phyloP scores from a whole-genome alignment of 2,797 vertebrate species.

The Syndactyla subalaris region DNA sequence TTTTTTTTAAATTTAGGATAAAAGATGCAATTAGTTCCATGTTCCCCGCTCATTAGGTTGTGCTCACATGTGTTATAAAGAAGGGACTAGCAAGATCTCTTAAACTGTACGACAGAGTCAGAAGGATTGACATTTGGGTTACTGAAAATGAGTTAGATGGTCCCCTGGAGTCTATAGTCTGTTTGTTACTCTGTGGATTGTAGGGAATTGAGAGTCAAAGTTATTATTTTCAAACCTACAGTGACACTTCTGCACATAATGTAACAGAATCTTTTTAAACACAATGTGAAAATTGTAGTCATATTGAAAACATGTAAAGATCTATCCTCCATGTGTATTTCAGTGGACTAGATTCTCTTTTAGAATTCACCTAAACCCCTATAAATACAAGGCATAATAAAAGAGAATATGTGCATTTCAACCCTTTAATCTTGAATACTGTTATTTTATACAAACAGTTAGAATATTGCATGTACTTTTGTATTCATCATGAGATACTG shows the following conservation, averaged over 20 bases:
- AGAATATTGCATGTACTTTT: not conserved
- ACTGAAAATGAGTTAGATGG: not conserved
- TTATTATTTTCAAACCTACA: not conserved
- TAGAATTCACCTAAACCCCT: not conserved
- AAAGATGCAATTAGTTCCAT: not conserved
- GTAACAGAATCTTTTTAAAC: not conserved
- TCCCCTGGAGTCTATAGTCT: not conserved
- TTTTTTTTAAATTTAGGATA: not conserved
- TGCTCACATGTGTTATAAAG: not conserved
- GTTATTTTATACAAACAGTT: not conserved
- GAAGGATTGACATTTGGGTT: not conserved
- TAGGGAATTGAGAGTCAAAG: not conserved
- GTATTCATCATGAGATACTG: not conserved
- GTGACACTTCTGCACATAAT: not conserved
- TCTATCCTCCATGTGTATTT: not conserved
- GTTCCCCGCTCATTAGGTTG: not conserved
- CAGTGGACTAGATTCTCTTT: not conserved
- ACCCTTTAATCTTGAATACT: not conserved
- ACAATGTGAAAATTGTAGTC: not conserved
- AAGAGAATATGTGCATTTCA: not conserved
- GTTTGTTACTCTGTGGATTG: not conserved
- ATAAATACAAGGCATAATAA: not conserved
- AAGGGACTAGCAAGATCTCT: not conserved
- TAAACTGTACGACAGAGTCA: not conserved
- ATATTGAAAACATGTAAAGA: not conserved